phyloP scores from a whole-genome alignment of 2,888 invertebrate species.

The Resseliella maxima region DNA sequence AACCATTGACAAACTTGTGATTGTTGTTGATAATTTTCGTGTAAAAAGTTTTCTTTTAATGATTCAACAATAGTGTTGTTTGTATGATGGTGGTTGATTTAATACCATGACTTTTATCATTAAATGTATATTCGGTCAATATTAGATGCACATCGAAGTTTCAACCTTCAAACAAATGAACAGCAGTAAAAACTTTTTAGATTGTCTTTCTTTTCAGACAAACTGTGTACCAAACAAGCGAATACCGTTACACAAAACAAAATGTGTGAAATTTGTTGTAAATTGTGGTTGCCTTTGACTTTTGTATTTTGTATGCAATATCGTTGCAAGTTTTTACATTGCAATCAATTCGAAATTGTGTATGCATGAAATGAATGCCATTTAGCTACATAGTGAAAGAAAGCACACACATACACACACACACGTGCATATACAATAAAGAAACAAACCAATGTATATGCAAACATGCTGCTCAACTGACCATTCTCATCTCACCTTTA shows the following conservation, averaged over 20 bases:
- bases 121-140: slow-evolving; percentile 31
- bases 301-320: not conserved
- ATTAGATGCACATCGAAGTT: not conserved
- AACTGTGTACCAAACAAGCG: not conserved
- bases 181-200: slow-evolving; percentile 3
- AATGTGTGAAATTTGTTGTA: not conserved
- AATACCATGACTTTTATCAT: slow-evolving; percentile 41
- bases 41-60: not conserved
- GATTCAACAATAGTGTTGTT: not conserved
- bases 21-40: not conserved
- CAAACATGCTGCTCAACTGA: not conserved
- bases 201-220: not conserved
- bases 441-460: slow-evolving; percentile 8
- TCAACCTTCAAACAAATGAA: not conserved
- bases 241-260: not conserved
- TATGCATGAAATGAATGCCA: not conserved
- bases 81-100: slow-evolving; percentile 40
- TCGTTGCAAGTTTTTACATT: not conserved
- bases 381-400: too few relatives aligned
- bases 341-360: not conserved
- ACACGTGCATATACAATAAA: not conserved
- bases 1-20: not conserved
- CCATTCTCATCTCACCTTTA: not conserved
- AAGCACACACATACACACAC: too few relatives aligned
- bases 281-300: slow-evolving; percentile 5